phyloP scores from a whole-genome alignment of 2,113 vertebrate genomes.

The Zosterops hypoxanthus region DNA sequence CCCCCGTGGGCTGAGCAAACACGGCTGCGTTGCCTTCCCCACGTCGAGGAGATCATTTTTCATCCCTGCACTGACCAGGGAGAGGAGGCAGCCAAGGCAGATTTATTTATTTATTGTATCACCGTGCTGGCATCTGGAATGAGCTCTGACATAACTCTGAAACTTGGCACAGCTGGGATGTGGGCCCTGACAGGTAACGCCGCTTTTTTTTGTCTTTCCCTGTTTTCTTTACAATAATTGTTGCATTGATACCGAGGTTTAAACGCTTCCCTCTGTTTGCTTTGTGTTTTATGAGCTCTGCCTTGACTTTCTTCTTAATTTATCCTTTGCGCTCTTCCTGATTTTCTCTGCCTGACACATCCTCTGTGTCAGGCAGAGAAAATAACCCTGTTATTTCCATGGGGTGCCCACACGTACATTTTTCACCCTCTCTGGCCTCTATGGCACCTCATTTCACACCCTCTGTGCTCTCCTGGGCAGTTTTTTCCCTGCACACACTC shows the following conservation, averaged over 20 bases:
- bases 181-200: constrained; percentile 55
- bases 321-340: not conserved
- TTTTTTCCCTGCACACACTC: not conserved
- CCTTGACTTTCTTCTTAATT: constrained; percentile 10
- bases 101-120: not conserved
- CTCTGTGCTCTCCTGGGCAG: not conserved
- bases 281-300: not conserved
- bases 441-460: not conserved
- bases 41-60: constrained; percentile 43
- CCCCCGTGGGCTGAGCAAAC: not conserved
- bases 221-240: constrained; percentile 47
- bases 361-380: too few relatives aligned
- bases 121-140: constrained; percentile 23
- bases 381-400: not conserved
- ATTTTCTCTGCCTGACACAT: not conserved
- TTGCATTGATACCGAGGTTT: constrained; percentile 47
- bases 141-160: constrained; percentile 51
- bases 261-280: constrained; percentile 30
- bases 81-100: constrained; percentile 2
- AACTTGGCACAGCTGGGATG: constrained; percentile 58
- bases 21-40: constrained; percentile 16
- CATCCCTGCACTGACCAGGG: not conserved
- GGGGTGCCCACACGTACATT: not conserved
- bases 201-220: constrained; percentile 58
- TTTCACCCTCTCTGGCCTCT: not conserved